phyloP scores from a whole-genome alignment of 2,113 vertebrate genomes.

The Eulemur macaco region DNA sequence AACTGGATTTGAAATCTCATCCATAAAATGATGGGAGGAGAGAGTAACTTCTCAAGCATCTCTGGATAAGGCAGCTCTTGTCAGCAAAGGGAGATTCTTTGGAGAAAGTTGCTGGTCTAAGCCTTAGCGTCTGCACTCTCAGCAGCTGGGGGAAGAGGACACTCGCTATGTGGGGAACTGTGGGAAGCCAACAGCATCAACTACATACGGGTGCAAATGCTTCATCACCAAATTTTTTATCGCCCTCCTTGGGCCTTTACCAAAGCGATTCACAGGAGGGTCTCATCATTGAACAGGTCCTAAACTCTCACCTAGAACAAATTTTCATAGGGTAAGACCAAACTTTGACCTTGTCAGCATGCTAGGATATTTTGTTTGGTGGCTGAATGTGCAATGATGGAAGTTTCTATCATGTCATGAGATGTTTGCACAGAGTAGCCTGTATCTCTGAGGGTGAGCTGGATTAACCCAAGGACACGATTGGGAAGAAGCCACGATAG shows the following conservation, averaged over 20 bases:
- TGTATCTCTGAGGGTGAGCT: background rate
- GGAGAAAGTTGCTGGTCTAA: background rate
- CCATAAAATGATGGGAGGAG: background rate
- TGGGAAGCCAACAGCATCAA: background rate
- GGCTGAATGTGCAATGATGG: background rate
- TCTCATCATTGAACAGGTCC: background rate
- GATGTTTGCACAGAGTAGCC: background rate
- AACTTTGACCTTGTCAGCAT: background rate
- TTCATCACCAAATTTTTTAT: background rate
- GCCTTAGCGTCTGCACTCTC: background rate
- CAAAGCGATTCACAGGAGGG: background rate
- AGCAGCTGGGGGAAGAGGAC: background rate
- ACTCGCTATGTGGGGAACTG: background rate
- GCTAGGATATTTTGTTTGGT: background rate
- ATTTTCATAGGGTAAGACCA: background rate
- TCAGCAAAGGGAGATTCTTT: background rate
- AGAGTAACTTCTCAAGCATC: background rate
- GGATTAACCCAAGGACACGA: background rate
- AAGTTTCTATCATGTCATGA: background rate
- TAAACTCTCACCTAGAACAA: background rate
- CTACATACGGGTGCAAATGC: background rate
- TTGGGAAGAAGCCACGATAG: background rate
- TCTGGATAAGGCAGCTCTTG: background rate
- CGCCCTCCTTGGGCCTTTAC: background rate
- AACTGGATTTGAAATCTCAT: background rate